Evolutionary conservation across 2,797 vertebrate genomes (phyloP).

Genomic region (Moxostoma hubbsi): DNA sequence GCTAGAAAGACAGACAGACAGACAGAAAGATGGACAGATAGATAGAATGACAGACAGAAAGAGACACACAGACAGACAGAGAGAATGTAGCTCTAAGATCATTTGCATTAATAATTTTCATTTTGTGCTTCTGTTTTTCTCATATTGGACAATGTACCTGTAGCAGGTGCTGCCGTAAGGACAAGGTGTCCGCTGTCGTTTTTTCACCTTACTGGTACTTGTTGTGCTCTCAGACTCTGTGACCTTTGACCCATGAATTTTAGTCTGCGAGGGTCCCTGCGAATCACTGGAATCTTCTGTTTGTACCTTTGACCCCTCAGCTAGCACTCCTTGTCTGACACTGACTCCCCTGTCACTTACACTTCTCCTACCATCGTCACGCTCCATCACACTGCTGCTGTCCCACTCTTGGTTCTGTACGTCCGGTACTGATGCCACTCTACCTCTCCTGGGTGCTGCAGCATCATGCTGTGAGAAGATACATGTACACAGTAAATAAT

Average conservation of each 20-base stretch:
- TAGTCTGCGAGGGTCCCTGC: not conserved
- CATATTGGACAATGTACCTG: constrained; percentile 81
- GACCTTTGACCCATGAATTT: not conserved
- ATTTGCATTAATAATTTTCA: no score
- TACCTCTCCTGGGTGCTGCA: not conserved
- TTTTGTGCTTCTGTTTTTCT: not conserved
- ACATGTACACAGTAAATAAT: not conserved
- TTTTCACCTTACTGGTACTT: constrained; percentile 15
- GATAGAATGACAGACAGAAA: no score
- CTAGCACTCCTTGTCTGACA: not conserved
- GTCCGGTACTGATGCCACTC: not conserved
- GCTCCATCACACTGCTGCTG: not conserved
- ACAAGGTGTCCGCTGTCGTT: constrained; percentile 74
- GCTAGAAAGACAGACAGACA: no score
- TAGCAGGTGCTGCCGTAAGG: constrained; percentile 89
- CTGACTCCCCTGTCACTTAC: not conserved
- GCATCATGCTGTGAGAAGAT: constrained; percentile 40
- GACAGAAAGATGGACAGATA: no score
- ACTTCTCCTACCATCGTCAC: not conserved
- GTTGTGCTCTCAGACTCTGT: not conserved
- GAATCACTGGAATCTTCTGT: not conserved
- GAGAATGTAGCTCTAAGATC: no score
- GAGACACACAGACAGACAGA: no score
- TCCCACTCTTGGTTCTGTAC: constrained; percentile 22
- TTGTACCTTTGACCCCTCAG: not conserved